phyloP scores from a whole-genome alignment of 1,140 invertebrate genomes.

The Brevipalpus yothersi region DNA sequence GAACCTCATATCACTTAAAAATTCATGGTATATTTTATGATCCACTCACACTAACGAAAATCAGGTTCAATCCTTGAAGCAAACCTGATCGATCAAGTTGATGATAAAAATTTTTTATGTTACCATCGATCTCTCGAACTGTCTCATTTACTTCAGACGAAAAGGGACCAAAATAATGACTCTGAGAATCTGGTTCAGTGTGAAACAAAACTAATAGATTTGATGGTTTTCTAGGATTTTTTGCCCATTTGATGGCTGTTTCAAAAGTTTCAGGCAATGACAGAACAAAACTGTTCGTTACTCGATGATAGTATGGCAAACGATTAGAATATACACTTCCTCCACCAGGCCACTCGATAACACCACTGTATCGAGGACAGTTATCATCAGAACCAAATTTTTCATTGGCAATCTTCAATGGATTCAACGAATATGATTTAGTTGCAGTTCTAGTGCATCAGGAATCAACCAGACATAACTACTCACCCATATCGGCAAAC shows the following conservation, averaged over 20 bases:
- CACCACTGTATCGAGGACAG: conserved; percentile 1
- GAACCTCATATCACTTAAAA: too few species aligned
- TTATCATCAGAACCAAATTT: too few species aligned
- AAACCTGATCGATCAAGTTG: conserved; percentile 9
- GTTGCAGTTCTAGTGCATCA: too few species aligned
- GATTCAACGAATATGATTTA: background rate
- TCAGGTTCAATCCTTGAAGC: conserved; percentile 13
- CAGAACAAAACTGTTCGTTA: conserved; percentile 1
- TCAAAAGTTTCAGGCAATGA: conserved; percentile 8
- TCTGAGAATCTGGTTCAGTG: conserved; percentile 10
- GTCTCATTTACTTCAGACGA: background rate
- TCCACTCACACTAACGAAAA: conserved; percentile 15
- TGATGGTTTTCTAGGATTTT: conserved; percentile 6
- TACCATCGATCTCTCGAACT: conserved; percentile 9
- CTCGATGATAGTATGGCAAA: background rate
- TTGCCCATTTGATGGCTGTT: conserved; percentile 10
- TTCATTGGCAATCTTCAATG: background rate
- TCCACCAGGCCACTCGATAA: background rate
- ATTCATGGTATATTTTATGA: too few species aligned
- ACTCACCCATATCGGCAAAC: conserved; percentile 5
- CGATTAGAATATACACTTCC: background rate
- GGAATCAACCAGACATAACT: too few species aligned
- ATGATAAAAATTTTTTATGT: conserved; percentile 14
- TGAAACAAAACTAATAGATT: conserved; percentile 12
- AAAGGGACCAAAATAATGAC: conserved; percentile 11